A percentile compares a stretch with the other conserved stretches of the same genome.
Conservation (phyloP, 1,140 invertebrate species). For the Drosophila willistoni region DNA sequence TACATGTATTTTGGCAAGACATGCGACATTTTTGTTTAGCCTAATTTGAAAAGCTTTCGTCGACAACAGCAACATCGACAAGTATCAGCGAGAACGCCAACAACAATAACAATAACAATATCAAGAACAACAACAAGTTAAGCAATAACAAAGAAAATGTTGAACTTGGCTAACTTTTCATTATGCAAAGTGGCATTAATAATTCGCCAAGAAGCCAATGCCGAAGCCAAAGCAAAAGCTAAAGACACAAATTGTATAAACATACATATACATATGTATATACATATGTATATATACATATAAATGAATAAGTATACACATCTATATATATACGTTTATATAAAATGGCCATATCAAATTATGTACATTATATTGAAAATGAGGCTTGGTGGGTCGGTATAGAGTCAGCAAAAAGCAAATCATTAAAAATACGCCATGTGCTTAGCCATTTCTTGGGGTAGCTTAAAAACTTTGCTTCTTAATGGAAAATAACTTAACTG, state of each 20-base stretch:
- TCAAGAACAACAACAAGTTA: slow-evolving; percentile 8
- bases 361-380: slow-evolving; percentile 29
- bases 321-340: slow-evolving; percentile 25
- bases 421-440: slow-evolving; percentile 18
- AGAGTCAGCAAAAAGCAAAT: slow-evolving; percentile 5
- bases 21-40: slow-evolving; percentile 63
- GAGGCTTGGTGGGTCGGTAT: neutral
- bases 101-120: slow-evolving; percentile 21
- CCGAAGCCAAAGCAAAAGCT: slow-evolving; percentile 19
- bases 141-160: slow-evolving; percentile 44
- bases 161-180: slow-evolving; percentile 63
- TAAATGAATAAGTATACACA: slow-evolving; percentile 19
- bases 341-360: slow-evolving; percentile 44
- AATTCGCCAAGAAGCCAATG: slow-evolving; percentile 32
- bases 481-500: neutral
- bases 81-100: too few relatives aligned
- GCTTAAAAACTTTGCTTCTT: neutral
- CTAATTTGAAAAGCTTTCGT: slow-evolving; percentile 64
- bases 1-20: slow-evolving; percentile 54
- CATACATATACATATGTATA: neutral
- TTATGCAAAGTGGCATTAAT: slow-evolving; percentile 68
- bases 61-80: slow-evolving; percentile 19
- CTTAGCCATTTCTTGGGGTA: neutral
- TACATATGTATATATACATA: neutral
- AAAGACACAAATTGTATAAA: slow-evolving; percentile 34